phyloP scores from a whole-genome alignment of 2,113 vertebrate species.

The Trogon melanurus region DNA sequence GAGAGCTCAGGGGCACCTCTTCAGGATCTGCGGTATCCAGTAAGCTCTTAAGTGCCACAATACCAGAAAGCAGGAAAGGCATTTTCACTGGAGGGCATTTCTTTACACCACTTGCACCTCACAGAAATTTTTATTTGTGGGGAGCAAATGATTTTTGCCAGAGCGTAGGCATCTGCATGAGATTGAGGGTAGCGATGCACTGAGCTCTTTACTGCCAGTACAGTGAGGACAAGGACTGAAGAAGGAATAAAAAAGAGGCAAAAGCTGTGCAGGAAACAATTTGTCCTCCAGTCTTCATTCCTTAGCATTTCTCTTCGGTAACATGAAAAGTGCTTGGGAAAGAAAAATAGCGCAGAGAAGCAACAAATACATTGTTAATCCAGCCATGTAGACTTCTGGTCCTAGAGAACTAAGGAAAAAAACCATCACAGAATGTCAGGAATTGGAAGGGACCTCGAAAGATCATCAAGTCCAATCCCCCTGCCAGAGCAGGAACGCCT shows the following conservation, averaged over 20 bases:
- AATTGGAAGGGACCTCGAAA: too few species aligned
- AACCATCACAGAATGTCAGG: too few species aligned
- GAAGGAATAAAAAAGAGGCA: not conserved
- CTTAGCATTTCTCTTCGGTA: not conserved
- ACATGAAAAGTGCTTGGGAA: not conserved
- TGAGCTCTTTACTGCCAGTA: not conserved
- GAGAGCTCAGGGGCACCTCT: not conserved
- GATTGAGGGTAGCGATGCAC: not conserved
- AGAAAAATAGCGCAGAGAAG: not conserved
- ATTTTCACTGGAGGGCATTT: not conserved
- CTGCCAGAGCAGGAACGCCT: too few species aligned
- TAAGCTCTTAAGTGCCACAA: not conserved
- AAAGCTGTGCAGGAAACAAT: not conserved
- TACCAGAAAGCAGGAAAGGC: not conserved
- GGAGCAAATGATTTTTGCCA: fast-evolving
- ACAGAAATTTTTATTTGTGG: not conserved
- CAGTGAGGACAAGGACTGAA: not conserved
- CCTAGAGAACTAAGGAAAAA: not conserved
- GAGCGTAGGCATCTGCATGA: not conserved
- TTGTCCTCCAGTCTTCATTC: fast-evolving
- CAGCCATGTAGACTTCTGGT: not conserved
- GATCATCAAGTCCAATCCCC: too few species aligned
- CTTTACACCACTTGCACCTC: not conserved
- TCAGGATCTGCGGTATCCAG: not conserved
- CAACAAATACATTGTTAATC: not conserved